phyloP scores from a whole-genome alignment of 2,888 invertebrate genomes.

The Lepidocyrtinus sp. region DNA sequence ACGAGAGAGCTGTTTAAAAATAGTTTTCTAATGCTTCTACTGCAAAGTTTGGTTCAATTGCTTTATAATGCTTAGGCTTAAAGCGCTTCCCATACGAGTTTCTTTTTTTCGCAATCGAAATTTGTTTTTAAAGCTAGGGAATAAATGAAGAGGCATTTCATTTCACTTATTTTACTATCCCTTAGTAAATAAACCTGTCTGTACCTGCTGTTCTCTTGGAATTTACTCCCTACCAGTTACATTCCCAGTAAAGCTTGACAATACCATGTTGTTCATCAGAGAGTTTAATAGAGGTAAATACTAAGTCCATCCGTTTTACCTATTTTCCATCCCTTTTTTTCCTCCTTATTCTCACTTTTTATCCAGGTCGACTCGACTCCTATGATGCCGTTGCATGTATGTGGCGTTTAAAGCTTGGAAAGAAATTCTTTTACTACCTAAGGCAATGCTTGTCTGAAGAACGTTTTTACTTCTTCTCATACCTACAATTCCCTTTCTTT shows the following conservation, averaged over 20 bases:
- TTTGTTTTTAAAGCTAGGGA: neutral
- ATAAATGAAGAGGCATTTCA: constrained; percentile 13
- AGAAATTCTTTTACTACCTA: neutral
- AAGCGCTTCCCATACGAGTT: no score
- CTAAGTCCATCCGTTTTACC: neutral
- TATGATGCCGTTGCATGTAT: neutral
- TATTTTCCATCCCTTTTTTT: constrained; percentile 12
- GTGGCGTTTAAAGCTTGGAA: neutral
- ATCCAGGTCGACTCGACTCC: neutral
- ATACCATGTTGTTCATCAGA: constrained; percentile 1
- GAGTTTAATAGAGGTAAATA: neutral
- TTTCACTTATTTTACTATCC: constrained; percentile 14
- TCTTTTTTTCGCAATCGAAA: no score
- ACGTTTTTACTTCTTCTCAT: neutral
- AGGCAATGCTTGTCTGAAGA: neutral
- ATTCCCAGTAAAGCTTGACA: neutral
- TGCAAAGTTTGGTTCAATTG: no score
- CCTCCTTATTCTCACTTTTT: neutral
- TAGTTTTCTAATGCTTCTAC: no score
- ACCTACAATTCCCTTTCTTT: no score
- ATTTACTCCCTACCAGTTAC: neutral
- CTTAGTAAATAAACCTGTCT: constrained; percentile 41
- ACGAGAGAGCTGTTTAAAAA: no score
- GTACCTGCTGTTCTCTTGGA: constrained; percentile 36
- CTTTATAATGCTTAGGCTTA: no score